These are phyloP conservation scores for Neuroscelio doddi DNA, from an alignment of 2,888 invertebrate genomes.

Conservation along the genomic window DNA sequence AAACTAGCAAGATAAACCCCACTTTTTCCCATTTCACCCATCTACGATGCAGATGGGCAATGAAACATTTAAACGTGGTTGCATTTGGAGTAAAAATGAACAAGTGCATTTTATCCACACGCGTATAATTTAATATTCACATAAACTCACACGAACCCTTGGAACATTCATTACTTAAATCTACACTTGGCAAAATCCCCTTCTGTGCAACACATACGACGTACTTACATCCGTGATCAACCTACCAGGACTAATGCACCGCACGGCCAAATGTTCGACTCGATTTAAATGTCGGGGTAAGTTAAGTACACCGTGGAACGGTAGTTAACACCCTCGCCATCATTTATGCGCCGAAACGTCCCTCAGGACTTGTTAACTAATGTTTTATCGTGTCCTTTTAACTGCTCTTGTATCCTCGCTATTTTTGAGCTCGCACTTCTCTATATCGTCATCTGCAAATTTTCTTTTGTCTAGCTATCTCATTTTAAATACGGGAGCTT, in stretches of 20 bases:
- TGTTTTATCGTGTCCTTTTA: conserved; percentile 47
- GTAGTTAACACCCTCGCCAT: conserved; percentile 58
- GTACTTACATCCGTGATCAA: conserved; percentile 56
- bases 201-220: conserved; percentile 46
- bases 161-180: conserved; percentile 61
- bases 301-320: conserved; percentile 57
- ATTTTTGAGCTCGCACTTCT: conserved; percentile 15
- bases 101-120: conserved; percentile 20
- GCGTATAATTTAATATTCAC: conserved; percentile 56
- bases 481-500: conserved; percentile 15
- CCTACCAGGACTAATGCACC: conserved; percentile 67
- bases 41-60: conserved; percentile 18
- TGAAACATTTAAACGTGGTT: conserved; percentile 12
- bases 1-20: too few species aligned
- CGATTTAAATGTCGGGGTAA: conserved; percentile 62
- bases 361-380: conserved; percentile 56
- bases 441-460: conserved; percentile 12
- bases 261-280: conserved; percentile 66
- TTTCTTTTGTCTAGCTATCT: conserved; percentile 27
- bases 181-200: conserved; percentile 49
- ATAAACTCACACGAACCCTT: conserved; percentile 38
- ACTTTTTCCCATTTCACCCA: too few species aligned
- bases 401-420: conserved; percentile 21
- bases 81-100: conserved; percentile 15
- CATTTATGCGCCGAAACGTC: conserved; percentile 44